phyloP scores from a whole-genome alignment of 2,113 vertebrate genomes.

The Ameiurus melas region DNA sequence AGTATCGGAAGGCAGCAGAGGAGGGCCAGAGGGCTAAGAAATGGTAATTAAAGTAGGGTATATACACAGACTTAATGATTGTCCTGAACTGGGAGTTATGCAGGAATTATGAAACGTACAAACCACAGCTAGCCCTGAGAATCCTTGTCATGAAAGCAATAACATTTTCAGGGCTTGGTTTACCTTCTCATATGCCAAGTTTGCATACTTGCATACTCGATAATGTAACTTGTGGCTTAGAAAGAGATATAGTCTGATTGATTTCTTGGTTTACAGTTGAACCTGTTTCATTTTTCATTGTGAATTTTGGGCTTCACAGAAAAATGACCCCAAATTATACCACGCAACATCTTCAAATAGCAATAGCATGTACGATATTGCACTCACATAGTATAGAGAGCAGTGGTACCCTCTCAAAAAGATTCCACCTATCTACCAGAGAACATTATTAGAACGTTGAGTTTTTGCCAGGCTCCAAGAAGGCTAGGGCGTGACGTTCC shows the following conservation, averaged over 20 bases:
- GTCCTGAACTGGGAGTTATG: background rate
- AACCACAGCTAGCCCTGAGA: background rate
- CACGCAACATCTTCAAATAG: background rate
- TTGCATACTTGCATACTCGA: too few species aligned
- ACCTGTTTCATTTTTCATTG: background rate
- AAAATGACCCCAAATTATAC: background rate
- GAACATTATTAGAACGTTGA: background rate
- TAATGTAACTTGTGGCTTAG: background rate
- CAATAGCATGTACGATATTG: background rate
- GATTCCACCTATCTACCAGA: background rate
- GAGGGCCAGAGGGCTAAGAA: background rate
- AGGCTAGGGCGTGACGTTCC: background rate
- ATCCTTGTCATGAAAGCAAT: background rate
- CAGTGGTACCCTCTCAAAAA: background rate
- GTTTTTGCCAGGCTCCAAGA: background rate
- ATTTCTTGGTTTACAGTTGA: background rate
- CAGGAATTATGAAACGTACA: background rate
- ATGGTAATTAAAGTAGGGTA: background rate
- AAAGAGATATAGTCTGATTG: background rate
- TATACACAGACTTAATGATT: background rate
- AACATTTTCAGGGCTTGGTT: background rate
- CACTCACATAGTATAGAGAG: background rate
- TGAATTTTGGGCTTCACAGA: background rate
- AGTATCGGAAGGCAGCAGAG: background rate
- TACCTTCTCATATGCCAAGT: background rate